These are phyloP conservation scores for Sphaerophoria rueppellii DNA, from an alignment of 2,888 invertebrate genomes.

Conservation along the genomic window DNA sequence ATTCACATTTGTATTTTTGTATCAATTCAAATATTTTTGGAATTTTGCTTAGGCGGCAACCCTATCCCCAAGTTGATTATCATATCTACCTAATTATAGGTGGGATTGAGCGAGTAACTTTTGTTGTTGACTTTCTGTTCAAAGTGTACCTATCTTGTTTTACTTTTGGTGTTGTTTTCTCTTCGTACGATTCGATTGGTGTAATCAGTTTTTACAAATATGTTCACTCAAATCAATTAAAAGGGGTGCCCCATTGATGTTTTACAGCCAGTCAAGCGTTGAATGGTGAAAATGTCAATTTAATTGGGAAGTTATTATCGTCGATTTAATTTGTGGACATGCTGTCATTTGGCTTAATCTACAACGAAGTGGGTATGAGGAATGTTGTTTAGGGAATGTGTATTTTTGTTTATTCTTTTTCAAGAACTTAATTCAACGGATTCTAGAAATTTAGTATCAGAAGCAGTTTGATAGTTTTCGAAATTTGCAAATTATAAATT, in stretches of 20 bases:
- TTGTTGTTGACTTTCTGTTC: conserved; percentile 4
- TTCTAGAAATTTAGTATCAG: too few relatives aligned
- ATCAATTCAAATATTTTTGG: not conserved
- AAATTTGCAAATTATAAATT: too few relatives aligned
- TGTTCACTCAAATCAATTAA: conserved; percentile 10
- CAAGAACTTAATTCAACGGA: not conserved
- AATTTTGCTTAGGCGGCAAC: not conserved
- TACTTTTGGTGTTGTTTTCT: not conserved
- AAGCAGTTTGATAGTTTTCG: too few relatives aligned
- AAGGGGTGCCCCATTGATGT: conserved; percentile 13
- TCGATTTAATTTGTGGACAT: not conserved
- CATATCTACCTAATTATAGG: conserved; percentile 27
- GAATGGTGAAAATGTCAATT: conserved; percentile 15
- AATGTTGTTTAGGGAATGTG: too few relatives aligned
- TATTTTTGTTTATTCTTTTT: too few relatives aligned
- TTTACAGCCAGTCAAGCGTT: conserved; percentile 29
- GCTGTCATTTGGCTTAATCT: too few relatives aligned
- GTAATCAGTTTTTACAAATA: not conserved
- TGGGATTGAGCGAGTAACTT: conserved; percentile 7
- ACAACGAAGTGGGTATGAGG: too few relatives aligned
- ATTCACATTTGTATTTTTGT: not conserved
- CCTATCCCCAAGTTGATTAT: not conserved
- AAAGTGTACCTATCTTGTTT: conserved; percentile 13
- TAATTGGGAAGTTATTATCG: not conserved
- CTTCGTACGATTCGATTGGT: not conserved